Evolutionary conservation across 2,113 vertebrate genomes (phyloP).

Genomic region (Burhinus bistriatus): DNA sequence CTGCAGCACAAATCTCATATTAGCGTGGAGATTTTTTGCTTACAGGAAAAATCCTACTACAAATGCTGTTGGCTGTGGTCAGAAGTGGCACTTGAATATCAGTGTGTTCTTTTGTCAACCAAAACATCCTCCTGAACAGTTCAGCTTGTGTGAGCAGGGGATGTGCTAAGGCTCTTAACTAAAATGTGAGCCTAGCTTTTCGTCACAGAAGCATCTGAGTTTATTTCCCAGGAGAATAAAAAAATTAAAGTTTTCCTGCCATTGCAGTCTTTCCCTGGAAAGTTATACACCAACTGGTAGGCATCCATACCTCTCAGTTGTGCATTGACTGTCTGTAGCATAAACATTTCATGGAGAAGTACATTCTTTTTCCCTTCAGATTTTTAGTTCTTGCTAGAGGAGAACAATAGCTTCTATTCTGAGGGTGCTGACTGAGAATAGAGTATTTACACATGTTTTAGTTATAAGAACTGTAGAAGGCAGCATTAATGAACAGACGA

Average conservation of each 20-base stretch:
- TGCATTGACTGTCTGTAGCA: accelerated
- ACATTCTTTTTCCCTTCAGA: neutral
- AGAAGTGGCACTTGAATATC: constrained; percentile 24
- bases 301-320: neutral
- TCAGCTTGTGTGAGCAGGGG: neutral
- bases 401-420: neutral
- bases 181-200: neutral
- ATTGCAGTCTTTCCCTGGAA: neutral
- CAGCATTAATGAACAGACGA: neutral
- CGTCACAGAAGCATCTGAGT: neutral
- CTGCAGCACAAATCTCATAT: constrained; percentile 18
- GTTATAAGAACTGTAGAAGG: neutral
- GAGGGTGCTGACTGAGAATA: neutral
- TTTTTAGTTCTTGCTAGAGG: neutral
- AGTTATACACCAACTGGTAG: neutral
- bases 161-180: neutral
- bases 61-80: neutral
- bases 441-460: neutral
- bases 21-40: constrained; percentile 32
- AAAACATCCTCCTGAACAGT: neutral
- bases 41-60: constrained; percentile 21
- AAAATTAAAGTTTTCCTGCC: neutral
- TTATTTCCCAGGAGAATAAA: neutral
- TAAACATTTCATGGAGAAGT: neutral
- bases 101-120: neutral